Evolutionary conservation across 2,113 vertebrate genomes (phyloP).

Genomic region (Pygoscelis antarcticus): DNA sequence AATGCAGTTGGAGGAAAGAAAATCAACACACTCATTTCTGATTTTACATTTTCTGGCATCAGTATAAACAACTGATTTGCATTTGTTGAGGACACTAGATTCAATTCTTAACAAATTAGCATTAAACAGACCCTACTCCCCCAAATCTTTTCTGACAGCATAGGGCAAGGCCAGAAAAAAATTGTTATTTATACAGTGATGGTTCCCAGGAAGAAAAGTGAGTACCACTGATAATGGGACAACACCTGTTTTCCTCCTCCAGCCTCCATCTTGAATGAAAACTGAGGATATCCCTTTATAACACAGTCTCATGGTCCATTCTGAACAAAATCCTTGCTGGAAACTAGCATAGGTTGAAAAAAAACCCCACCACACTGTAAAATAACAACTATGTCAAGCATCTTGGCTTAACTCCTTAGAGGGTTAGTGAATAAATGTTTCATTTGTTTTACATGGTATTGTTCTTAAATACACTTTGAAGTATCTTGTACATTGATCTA

Average conservation of each 20-base stretch:
- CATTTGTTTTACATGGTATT: constrained; percentile 46
- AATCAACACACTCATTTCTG: constrained; percentile 67
- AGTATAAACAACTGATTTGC: constrained; percentile 68
- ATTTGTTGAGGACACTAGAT: constrained; percentile 36
- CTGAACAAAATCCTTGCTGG: not conserved
- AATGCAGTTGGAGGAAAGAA: constrained; percentile 47
- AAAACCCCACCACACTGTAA: not conserved
- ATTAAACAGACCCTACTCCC: not conserved
- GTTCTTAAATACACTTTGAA: constrained; percentile 46
- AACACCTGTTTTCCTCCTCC: not conserved
- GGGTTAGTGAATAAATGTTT: constrained; percentile 18
- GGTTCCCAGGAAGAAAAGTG: not conserved
- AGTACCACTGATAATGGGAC: not conserved
- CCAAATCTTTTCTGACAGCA: not conserved
- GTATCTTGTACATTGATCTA: not conserved
- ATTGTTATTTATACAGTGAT: not conserved
- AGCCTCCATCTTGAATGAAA: not conserved
- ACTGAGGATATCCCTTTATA: not conserved
- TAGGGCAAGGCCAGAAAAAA: not conserved
- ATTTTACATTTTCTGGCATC: constrained; percentile 62
- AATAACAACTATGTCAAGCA: not conserved
- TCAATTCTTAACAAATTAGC: constrained; percentile 27
- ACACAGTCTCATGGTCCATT: not conserved
- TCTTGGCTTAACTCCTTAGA: not conserved
- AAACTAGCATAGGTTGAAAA: not conserved